A percentile compares a stretch with the other conserved stretches of the same genome.
phyloP scores from a whole-genome alignment of 2,888 invertebrate species.

The Tricholauxania praeusta region DNA sequence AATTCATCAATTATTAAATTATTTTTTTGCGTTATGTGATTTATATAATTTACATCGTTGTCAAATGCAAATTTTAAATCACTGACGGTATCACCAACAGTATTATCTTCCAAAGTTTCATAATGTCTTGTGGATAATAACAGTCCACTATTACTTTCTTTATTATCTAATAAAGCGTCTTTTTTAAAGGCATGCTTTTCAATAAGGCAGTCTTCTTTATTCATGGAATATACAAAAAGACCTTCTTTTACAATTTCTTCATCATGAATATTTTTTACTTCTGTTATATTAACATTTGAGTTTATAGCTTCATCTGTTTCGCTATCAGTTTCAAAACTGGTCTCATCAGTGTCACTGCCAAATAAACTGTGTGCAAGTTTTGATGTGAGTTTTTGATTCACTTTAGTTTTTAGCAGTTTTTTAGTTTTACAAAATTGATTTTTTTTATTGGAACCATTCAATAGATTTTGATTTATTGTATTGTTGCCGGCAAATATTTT shows the following conservation, averaged over 20 bases:
- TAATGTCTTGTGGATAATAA: too few relatives aligned
- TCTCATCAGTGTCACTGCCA: constrained; percentile 39
- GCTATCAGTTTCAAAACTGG: constrained; percentile 34
- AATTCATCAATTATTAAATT: constrained; percentile 22
- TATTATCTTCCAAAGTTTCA: too few relatives aligned
- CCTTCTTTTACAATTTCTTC: not conserved
- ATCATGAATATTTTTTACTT: not conserved
- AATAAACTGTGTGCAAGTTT: constrained; percentile 23
- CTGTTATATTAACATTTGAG: not conserved
- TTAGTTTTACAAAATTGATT: too few relatives aligned
- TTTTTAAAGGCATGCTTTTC: too few relatives aligned
- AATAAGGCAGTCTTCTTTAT: too few relatives aligned
- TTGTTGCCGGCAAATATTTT: too few relatives aligned
- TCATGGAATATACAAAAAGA: too few relatives aligned
- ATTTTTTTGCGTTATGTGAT: not conserved
- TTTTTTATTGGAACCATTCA: too few relatives aligned
- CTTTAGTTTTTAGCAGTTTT: constrained; percentile 5
- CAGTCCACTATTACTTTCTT: too few relatives aligned
- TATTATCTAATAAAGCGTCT: too few relatives aligned
- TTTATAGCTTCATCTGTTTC: constrained; percentile 3
- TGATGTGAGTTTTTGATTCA: not conserved
- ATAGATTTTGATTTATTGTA: too few relatives aligned
- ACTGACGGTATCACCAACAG: too few relatives aligned
- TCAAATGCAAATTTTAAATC: not conserved
- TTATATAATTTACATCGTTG: not conserved